These are phyloP conservation scores for Lypha dubia DNA, from an alignment of 2,888 invertebrate species.

Conservation along the genomic window DNA sequence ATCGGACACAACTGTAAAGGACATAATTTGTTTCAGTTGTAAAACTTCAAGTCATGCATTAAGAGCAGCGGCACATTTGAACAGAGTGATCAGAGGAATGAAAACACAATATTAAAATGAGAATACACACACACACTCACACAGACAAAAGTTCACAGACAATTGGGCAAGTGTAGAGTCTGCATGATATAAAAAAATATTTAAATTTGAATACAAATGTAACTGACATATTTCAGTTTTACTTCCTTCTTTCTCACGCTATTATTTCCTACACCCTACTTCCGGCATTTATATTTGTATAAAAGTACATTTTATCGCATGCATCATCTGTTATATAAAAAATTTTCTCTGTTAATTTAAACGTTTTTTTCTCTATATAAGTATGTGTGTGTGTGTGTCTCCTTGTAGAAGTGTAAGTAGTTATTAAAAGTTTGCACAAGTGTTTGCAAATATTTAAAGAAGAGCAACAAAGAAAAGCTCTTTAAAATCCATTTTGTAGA, in stretches of 20 bases:
- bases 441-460: neutral
- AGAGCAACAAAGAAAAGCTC: neutral
- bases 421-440: neutral
- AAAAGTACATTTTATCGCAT: conserved; percentile 58
- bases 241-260: neutral
- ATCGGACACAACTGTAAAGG: conserved; percentile 64
- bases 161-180: neutral
- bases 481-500: conserved; percentile 10
- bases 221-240: conserved; percentile 48
- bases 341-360: conserved; percentile 40
- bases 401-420: no score
- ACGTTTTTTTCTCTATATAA: no score
- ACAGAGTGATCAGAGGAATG: conserved; percentile 22
- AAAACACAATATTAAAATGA: conserved; percentile 16
- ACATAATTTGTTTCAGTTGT: conserved; percentile 67
- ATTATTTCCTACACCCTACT: neutral
- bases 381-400: neutral
- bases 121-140: neutral
- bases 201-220: conserved; percentile 48
- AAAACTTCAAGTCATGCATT: conserved; percentile 64
- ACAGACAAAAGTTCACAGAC: neutral
- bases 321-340: conserved; percentile 56
- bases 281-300: conserved; percentile 46
- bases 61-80: conserved; percentile 46
- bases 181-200: neutral